Conservation (phyloP, 2,888 invertebrate species). For the Ormyrus nitidulus region DNA sequence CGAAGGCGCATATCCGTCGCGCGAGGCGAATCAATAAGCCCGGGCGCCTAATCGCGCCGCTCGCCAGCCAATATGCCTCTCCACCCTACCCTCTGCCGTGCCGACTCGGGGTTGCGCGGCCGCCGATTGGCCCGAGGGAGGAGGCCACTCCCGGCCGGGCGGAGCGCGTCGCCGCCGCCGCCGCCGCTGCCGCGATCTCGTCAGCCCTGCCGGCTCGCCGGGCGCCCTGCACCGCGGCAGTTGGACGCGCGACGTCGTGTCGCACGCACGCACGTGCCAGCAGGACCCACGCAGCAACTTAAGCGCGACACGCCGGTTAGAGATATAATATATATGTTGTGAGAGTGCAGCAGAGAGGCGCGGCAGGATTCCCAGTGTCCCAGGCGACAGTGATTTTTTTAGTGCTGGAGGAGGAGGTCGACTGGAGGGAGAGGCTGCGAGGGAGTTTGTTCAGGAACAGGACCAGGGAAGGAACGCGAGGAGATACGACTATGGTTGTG, state of each 20-base stretch:
- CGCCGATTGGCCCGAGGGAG: conserved; percentile 55
- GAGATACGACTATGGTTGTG: conserved; percentile 72
- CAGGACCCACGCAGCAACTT: not conserved
- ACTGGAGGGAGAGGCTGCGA: not conserved
- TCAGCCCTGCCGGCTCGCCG: not conserved
- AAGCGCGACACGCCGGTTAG: not conserved
- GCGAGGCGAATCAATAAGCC: too few relatives aligned
- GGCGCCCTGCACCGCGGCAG: conserved; percentile 61
- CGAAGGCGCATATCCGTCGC: too few relatives aligned
- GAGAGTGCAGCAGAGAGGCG: not conserved
- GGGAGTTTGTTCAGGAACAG: conserved; percentile 3
- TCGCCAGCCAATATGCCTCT: too few relatives aligned
- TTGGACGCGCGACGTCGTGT: conserved; percentile 68
- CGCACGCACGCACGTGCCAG: conserved; percentile 61
- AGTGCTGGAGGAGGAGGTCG: conserved; percentile 1
- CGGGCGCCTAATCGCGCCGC: too few relatives aligned
- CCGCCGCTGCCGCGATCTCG: conserved; percentile 51
- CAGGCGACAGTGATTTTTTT: not conserved
- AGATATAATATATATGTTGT: not conserved
- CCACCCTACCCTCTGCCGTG: conserved; percentile 65
- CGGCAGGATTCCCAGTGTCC: too few relatives aligned
- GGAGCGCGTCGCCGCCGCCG: conserved; percentile 14
- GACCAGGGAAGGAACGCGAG: conserved; percentile 50
- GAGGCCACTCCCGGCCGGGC: conserved; percentile 51
- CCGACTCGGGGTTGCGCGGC: conserved; percentile 62